Percentiles rank a stretch among this genome's conserved stretches.
Conservation (phyloP, 2,113 vertebrate species). For the Balaenoptera acutorostrata region DNA sequence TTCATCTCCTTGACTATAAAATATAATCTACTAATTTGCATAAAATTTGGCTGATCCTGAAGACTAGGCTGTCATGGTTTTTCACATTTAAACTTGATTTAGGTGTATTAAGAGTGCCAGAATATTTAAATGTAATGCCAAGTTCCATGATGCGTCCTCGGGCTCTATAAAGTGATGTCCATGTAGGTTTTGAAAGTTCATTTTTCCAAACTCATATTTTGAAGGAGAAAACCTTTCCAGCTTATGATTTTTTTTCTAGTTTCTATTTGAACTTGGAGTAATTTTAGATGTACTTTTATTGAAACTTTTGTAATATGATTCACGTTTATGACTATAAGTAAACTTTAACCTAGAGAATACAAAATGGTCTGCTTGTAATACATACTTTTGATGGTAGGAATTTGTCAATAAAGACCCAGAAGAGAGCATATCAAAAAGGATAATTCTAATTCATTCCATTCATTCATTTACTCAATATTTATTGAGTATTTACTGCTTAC, state of each 20-base stretch:
- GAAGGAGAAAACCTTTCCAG: not conserved
- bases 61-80: not conserved
- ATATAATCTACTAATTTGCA: not conserved
- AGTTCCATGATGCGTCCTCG: not conserved
- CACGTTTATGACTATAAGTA: not conserved
- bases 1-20: not conserved
- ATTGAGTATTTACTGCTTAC: not conserved
- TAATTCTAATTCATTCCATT: not conserved
- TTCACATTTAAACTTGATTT: not conserved
- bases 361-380: not conserved
- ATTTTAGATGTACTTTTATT: not conserved
- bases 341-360: not conserved
- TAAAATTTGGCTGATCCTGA: not conserved
- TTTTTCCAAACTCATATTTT: conserved; percentile 20
- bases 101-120: not conserved
- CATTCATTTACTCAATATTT: conserved; percentile 17
- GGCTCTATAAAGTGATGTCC: not conserved
- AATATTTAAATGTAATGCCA: not conserved
- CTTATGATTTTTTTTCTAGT: not conserved
- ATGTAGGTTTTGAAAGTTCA: not conserved
- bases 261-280: not conserved
- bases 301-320: not conserved
- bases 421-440: not conserved
- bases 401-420: not conserved
- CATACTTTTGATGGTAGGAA: not conserved